phyloP scores from a whole-genome alignment of 2,797 vertebrate species.

The Poecile montanus region DNA sequence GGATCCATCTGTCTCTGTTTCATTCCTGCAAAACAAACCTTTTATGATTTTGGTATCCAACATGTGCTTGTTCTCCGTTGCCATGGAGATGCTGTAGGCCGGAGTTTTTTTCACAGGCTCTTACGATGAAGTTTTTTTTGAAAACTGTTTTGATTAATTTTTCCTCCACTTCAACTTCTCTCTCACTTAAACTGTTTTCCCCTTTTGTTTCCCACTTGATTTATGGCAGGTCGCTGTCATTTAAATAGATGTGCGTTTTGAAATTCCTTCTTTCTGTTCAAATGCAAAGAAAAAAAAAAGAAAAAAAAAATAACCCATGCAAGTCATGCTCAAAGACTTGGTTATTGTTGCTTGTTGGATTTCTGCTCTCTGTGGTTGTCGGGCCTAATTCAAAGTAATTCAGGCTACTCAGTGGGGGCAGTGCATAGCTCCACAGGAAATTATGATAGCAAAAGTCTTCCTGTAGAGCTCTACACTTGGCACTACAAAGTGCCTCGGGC shows the following conservation, averaged over 20 bases:
- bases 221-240: slow-evolving; percentile 81
- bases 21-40: slow-evolving; percentile 67
- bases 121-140: slow-evolving; percentile 77
- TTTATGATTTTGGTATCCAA: slow-evolving; percentile 78
- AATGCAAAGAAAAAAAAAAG: slow-evolving; percentile 72
- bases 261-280: slow-evolving; percentile 77
- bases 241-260: slow-evolving; percentile 80
- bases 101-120: slow-evolving; percentile 74
- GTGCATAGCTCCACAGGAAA: slow-evolving; percentile 95
- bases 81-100: slow-evolving; percentile 78
- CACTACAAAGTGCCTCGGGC: slow-evolving; percentile 94
- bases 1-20: slow-evolving; percentile 64
- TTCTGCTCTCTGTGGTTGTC: slow-evolving; percentile 98
- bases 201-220: slow-evolving; percentile 80
- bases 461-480: slow-evolving; percentile 93
- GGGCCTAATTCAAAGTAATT: slow-evolving; percentile 98
- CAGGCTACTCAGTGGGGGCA: slow-evolving; percentile 86
- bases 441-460: slow-evolving; percentile 99
- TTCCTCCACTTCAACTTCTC: slow-evolving; percentile 74
- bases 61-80: slow-evolving; percentile 74
- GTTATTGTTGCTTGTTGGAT: slow-evolving; percentile 96
- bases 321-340: slow-evolving; percentile 93
- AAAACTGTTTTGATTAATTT: slow-evolving; percentile 81
- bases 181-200: slow-evolving; percentile 75
- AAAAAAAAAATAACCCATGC: slow-evolving; percentile 79